Percentiles rank a stretch among this genome's conserved stretches.
These are phyloP conservation scores for Calephelis virginiensis DNA, from an alignment of 1,140 invertebrate genomes.

Conservation along the genomic window DNA sequence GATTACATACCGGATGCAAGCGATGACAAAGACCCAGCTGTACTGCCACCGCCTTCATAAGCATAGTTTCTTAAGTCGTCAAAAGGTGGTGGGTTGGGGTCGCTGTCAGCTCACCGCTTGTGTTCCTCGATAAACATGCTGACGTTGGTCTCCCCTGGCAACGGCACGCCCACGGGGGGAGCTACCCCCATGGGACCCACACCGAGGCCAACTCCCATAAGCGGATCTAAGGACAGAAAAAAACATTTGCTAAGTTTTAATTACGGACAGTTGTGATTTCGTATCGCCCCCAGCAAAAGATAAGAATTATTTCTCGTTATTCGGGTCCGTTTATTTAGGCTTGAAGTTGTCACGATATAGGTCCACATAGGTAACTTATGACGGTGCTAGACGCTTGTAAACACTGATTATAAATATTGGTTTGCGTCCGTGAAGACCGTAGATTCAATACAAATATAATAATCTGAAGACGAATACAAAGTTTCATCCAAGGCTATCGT, in stretches of 20 bases:
- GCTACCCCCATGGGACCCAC: constrained; percentile 70
- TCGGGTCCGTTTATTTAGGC: background rate
- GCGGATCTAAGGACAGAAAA: constrained; percentile 74
- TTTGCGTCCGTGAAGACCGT: too few relatives aligned
- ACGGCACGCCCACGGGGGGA: constrained; percentile 69
- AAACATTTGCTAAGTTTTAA: constrained; percentile 18
- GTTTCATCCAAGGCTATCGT: too few relatives aligned
- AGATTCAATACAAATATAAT: too few relatives aligned
- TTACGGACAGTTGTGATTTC: constrained; percentile 1
- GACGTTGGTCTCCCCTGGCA: constrained; percentile 91
- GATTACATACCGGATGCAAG: constrained; percentile 88
- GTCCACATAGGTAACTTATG: too few relatives aligned
- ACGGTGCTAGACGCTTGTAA: too few relatives aligned
- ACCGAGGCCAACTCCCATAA: constrained; percentile 76
- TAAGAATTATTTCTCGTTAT: background rate
- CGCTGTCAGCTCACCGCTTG: constrained; percentile 95
- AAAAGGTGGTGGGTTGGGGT: constrained; percentile 96
- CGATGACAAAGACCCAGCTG: constrained; percentile 97
- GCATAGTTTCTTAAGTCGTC: constrained; percentile 98
- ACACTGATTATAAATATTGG: too few relatives aligned
- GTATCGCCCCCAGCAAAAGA: background rate
- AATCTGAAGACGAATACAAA: too few relatives aligned
- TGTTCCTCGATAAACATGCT: constrained; percentile 98
- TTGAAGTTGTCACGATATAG: background rate
- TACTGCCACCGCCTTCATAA: constrained; percentile 98